Conservation (phyloP, 2,888 invertebrate genomes). For the Willowsia nigromaculata region DNA sequence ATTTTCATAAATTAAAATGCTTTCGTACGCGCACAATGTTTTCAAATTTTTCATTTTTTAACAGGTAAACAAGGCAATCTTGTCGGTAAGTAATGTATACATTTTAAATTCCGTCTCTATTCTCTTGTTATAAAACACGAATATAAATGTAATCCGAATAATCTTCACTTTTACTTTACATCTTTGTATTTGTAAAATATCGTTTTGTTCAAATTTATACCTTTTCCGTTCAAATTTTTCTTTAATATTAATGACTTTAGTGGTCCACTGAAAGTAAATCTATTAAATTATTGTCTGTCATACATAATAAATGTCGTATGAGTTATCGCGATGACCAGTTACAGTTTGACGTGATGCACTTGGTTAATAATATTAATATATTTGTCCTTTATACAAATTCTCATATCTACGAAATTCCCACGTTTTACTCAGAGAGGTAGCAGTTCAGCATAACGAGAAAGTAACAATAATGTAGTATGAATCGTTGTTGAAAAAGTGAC, state of each 20-base stretch:
- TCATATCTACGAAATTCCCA: too few species aligned
- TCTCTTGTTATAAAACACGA: conserved; percentile 5
- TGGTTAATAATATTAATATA: neutral
- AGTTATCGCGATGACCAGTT: neutral
- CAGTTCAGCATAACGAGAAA: too few species aligned
- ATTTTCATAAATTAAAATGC: too few species aligned
- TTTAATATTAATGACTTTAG: neutral
- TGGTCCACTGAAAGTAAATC: conserved; percentile 4
- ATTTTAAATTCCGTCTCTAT: too few species aligned
- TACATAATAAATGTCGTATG: neutral
- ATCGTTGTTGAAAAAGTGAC: neutral
- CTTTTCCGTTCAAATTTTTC: neutral
- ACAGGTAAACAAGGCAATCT: neutral
- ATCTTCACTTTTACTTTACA: too few species aligned
- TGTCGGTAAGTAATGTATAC: neutral
- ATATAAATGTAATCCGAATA: conserved; percentile 34
- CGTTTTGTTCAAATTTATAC: neutral
- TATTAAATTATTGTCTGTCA: too few species aligned
- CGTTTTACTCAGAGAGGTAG: too few species aligned
- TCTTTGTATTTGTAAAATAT: neutral
- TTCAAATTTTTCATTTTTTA: too few species aligned
- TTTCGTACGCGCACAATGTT: too few species aligned
- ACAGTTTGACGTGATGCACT: neutral
- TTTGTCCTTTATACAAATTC: neutral
- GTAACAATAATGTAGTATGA: neutral